Conservation (phyloP, 2,888 invertebrate species). For the Amphiduros pacificus region DNA sequence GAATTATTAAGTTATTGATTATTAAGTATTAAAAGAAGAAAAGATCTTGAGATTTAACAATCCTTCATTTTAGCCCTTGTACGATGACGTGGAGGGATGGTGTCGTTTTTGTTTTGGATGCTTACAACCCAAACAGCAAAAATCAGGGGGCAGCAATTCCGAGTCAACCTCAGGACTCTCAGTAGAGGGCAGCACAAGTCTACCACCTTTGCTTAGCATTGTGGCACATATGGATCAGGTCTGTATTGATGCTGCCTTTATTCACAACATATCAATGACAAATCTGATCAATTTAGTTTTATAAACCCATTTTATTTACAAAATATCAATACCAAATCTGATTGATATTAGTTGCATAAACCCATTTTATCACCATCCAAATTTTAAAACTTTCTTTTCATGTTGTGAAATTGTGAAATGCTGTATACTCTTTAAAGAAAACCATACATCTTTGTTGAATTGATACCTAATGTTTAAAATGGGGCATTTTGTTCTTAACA, state of each 20-base stretch:
- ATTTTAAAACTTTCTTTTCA: too few species aligned
- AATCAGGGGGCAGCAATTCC: not conserved
- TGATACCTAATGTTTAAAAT: not conserved
- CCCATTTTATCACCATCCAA: too few species aligned
- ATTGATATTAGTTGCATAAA: not conserved
- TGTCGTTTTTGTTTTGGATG: slow-evolving; percentile 61
- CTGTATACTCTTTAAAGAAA: too few species aligned
- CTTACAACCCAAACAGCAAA: slow-evolving; percentile 6
- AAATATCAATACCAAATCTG: not conserved
- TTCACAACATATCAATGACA: too few species aligned
- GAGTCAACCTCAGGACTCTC: not conserved
- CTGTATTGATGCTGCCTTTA: too few species aligned
- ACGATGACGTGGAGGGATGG: slow-evolving; percentile 62
- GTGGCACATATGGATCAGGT: slow-evolving; percentile 62
- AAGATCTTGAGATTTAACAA: too few species aligned
- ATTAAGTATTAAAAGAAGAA: too few species aligned
- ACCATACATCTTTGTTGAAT: not conserved
- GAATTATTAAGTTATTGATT: too few species aligned
- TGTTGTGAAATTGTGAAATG: too few species aligned
- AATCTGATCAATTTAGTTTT: too few species aligned
- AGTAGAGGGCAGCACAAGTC: not conserved
- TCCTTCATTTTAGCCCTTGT: slow-evolving; percentile 56
- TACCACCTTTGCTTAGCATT: slow-evolving; percentile 58
- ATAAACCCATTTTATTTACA: too few species aligned
- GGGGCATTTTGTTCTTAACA: too few species aligned